Base-by-base conservation (phyloP, 2,797 vertebrate genomes). In the Sebastiscus albofasciatus region DNA sequence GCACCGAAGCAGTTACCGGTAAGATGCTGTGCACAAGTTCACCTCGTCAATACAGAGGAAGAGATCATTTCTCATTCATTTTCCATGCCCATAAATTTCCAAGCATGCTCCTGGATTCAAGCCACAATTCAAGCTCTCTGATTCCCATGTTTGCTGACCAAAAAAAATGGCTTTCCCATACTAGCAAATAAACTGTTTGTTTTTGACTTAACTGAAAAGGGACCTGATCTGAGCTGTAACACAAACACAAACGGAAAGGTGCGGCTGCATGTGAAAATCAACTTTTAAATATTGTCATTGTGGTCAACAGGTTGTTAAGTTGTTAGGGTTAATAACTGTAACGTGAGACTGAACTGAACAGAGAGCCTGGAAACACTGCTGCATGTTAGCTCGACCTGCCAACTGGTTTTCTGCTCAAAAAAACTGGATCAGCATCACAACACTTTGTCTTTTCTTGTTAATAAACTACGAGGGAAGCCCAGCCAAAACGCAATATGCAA, bases 351-450 rank as follows among this genome's bases (percentile, higher is more conserved):
- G 36, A 22, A 8, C 31, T 33, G 5, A 36, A 61, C 14, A 22
- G 6, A 68, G 42, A 29, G 58, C 5, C 34, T 70, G 39, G 49
- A 66, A 68, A 56, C 52, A 27, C 61, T 4, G 46, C 12, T 68
- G 60, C 26, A 39, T n/a, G 27, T 72, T 31, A 29, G 16, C 26
- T 54, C 33, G 5, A 75, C 31, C n/a, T 68, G 61, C 46, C 64
- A 69, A 79, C n/a, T n/a, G 49, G 34, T 75, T 49, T 49, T 77
- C 67, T 70, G 67, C 36, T 81, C 46, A 69, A 67, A 46, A 46
- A 81, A 65, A 71, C 46, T 13, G 18, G 6, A 69, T 67, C 56
- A 4, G 33, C 56, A 52, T 29, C 26, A 58, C 67, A 3, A 39
- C 29, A 18, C 36, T 61, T 58, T 33, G 31, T 75, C 70, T 75